Conservation (phyloP, 23 tunicate species). For the Oikopleura vanhoeffeni region DNA sequence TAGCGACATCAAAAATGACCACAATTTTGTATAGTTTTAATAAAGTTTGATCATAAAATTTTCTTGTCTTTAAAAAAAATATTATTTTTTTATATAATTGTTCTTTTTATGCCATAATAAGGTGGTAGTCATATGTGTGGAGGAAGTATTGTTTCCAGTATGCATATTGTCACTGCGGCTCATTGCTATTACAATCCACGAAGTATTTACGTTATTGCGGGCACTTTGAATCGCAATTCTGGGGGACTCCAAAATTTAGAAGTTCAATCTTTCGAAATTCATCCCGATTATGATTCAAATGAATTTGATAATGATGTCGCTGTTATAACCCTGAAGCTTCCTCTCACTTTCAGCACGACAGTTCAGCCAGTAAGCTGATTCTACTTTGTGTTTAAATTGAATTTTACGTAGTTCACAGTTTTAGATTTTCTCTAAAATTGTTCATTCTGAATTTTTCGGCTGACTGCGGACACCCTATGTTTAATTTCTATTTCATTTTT, state of each 20-base stretch:
- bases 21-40: too few relatives aligned
- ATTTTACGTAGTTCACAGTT: too few relatives aligned
- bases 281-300: neutral
- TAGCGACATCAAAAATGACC: too few relatives aligned
- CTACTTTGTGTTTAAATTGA: too few relatives aligned
- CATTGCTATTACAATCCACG: neutral
- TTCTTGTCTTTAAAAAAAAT: too few relatives aligned
- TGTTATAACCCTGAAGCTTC: neutral
- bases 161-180: neutral
- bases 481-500: too few relatives aligned
- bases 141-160: neutral
- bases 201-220: neutral
- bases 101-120: too few relatives aligned
- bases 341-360: neutral
- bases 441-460: too few relatives aligned
- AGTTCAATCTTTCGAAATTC: neutral
- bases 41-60: too few relatives aligned
- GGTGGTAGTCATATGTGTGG: slow-evolving; percentile 5
- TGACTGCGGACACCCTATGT: too few relatives aligned
- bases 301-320: neutral
- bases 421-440: too few relatives aligned
- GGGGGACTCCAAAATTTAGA: neutral
- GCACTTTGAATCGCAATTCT: neutral
- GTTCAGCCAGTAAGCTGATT: neutral
- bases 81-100: too few relatives aligned